A percentile compares a stretch with the other conserved stretches of the same genome.
phyloP scores from a whole-genome alignment of 2,888 invertebrate genomes.

The Callosobruchus maculatus region DNA sequence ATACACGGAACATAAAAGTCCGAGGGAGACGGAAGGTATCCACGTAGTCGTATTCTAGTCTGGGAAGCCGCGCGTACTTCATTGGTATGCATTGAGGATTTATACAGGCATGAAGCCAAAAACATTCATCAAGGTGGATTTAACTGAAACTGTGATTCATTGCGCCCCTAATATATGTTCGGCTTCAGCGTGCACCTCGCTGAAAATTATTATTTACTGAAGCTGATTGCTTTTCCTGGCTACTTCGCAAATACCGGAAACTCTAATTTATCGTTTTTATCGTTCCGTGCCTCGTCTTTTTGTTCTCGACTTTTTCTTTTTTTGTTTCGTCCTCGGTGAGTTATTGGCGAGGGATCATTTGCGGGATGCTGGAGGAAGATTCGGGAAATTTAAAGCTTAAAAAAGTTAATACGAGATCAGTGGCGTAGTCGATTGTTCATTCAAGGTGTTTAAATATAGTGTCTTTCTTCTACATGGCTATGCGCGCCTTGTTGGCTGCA shows the following conservation, averaged over 20 bases:
- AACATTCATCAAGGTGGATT: conserved; percentile 54
- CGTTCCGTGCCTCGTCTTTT: neutral
- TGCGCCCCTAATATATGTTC: conserved; percentile 51
- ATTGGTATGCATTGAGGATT: conserved; percentile 54
- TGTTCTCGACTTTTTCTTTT: neutral
- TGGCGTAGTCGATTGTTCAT: neutral
- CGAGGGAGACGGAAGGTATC: conserved; percentile 33
- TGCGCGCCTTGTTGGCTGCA: too few species aligned
- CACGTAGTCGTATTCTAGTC: conserved; percentile 40
- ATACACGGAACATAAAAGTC: conserved; percentile 15
- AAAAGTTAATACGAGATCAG: neutral
- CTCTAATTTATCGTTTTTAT: conserved; percentile 20
- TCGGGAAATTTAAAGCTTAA: neutral
- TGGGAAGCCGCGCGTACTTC: conserved; percentile 46
- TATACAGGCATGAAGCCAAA: conserved; percentile 53
- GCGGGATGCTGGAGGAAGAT: conserved; percentile 1
- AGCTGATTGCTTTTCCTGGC: conserved; percentile 42
- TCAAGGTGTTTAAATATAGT: neutral
- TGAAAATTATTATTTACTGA: conserved; percentile 48
- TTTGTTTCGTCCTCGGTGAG: neutral
- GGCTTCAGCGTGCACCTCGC: conserved; percentile 45
- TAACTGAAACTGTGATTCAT: conserved; percentile 53
- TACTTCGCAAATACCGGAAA: conserved; percentile 31
- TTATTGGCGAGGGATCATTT: conserved; percentile 1
- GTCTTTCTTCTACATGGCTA: too few species aligned